Conservation (phyloP, 1,140 invertebrate species). For the Euglossa dilemma region DNA sequence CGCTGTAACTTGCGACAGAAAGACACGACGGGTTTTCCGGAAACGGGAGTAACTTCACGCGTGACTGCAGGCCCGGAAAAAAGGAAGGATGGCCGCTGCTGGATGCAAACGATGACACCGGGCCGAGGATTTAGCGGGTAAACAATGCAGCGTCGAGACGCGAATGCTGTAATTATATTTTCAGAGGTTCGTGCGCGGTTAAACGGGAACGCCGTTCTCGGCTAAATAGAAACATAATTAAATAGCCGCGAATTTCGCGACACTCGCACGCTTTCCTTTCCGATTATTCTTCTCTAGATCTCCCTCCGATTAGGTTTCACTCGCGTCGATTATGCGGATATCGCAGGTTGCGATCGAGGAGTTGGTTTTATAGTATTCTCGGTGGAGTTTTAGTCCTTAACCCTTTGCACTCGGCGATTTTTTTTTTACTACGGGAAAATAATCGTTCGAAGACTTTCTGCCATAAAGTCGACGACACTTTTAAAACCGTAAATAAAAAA, state of each 20-base stretch:
- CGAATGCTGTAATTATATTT: slow-evolving; percentile 42
- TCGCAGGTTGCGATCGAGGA: too few species aligned
- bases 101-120: slow-evolving; percentile 32
- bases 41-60: background rate
- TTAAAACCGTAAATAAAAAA: too few species aligned
- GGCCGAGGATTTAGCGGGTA: slow-evolving; percentile 17
- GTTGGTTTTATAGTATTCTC: too few species aligned
- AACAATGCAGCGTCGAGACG: slow-evolving; percentile 12
- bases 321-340: background rate
- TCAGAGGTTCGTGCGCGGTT: background rate
- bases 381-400: too few species aligned
- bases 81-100: slow-evolving; percentile 31
- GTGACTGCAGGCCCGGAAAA: background rate
- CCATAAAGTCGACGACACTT: too few species aligned
- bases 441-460: too few species aligned
- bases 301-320: background rate
- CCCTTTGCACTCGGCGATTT: too few species aligned
- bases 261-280: background rate
- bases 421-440: too few species aligned
- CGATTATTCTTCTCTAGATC: too few species aligned
- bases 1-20: background rate
- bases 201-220: slow-evolving; percentile 1
- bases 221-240: slow-evolving; percentile 17
- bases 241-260: background rate
- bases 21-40: background rate